These are phyloP conservation scores for Neria commutata DNA, from an alignment of 2,888 invertebrate genomes.

Conservation along the genomic window DNA sequence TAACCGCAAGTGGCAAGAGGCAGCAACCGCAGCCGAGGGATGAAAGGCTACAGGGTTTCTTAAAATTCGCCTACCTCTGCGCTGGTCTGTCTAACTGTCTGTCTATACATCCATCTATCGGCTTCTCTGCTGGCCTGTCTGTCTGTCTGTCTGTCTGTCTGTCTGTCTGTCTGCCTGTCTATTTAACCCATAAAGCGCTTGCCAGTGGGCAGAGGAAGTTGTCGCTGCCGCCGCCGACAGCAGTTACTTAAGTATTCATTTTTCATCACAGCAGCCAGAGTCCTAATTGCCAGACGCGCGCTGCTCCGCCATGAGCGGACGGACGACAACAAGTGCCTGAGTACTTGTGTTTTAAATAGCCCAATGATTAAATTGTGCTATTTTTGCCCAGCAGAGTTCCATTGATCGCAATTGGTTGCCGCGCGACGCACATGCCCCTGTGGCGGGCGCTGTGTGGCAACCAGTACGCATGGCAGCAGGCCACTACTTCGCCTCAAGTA, in stretches of 20 bases:
- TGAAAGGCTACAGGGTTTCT: not conserved
- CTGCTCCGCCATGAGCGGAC: too few relatives aligned
- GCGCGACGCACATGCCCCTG: not conserved
- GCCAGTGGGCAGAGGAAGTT: not conserved
- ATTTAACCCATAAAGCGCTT: not conserved
- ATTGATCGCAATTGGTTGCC: slow-evolving; percentile 1
- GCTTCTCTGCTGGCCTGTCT: not conserved
- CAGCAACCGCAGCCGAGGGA: not conserved
- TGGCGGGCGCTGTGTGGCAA: not conserved
- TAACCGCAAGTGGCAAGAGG: not conserved
- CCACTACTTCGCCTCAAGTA: not conserved
- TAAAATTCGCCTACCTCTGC: too few relatives aligned
- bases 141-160: not conserved
- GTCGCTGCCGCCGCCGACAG: not conserved
- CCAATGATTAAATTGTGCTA: not conserved
- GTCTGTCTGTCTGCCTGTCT: not conserved
- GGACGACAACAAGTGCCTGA: too few relatives aligned
- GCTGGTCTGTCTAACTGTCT: not conserved
- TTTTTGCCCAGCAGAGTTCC: not conserved
- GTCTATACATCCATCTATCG: not conserved
- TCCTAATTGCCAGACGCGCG: not conserved
- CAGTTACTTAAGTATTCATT: slow-evolving; percentile 1
- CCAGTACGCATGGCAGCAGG: not conserved
- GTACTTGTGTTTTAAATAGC: not conserved
- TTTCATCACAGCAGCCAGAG: not conserved